Conservation (phyloP, 1,140 invertebrate genomes). For the Pseudomyrmex dendroicus region DNA sequence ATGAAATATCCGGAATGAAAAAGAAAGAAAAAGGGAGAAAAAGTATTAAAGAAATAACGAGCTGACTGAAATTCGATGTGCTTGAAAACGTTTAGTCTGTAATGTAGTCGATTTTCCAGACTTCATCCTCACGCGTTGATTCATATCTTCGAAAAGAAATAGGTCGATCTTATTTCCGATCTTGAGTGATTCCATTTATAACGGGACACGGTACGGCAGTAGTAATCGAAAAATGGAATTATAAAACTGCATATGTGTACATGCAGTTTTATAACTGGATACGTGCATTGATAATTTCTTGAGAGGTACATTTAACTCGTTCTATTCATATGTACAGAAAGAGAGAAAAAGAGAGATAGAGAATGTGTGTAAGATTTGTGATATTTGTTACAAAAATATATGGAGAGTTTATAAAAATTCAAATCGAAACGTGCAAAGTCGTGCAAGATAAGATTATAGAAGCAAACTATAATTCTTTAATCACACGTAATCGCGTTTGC, state of each 20-base stretch:
- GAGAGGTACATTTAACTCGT: too few relatives aligned
- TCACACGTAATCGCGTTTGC: not conserved
- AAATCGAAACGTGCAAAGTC: not conserved
- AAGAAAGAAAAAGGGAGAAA: not conserved
- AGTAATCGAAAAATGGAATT: not conserved
- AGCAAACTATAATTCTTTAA: not conserved
- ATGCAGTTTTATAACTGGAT: too few relatives aligned
- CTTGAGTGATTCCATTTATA: conserved; percentile 36
- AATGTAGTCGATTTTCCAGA: conserved; percentile 31
- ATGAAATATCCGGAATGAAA: not conserved
- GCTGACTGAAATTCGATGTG: not conserved
- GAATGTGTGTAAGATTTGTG: too few relatives aligned
- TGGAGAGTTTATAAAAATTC: not conserved
- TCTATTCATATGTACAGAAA: not conserved
- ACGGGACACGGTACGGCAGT: not conserved
- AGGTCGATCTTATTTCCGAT: conserved; percentile 36
- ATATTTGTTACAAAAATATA: not conserved
- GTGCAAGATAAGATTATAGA: not conserved
- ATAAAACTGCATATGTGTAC: not conserved
- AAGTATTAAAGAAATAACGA: conserved; percentile 16
- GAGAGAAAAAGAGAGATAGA: too few relatives aligned
- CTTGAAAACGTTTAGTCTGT: conserved; percentile 3
- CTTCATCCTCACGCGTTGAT: conserved; percentile 1
- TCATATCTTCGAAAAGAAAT: conserved; percentile 42
- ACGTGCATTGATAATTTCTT: not conserved